Percentiles rank a stretch among this genome's conserved stretches.
Evolutionary conservation across 2,113 vertebrate genomes (phyloP).

Genomic region (Scartelaos histophorus): DNA sequence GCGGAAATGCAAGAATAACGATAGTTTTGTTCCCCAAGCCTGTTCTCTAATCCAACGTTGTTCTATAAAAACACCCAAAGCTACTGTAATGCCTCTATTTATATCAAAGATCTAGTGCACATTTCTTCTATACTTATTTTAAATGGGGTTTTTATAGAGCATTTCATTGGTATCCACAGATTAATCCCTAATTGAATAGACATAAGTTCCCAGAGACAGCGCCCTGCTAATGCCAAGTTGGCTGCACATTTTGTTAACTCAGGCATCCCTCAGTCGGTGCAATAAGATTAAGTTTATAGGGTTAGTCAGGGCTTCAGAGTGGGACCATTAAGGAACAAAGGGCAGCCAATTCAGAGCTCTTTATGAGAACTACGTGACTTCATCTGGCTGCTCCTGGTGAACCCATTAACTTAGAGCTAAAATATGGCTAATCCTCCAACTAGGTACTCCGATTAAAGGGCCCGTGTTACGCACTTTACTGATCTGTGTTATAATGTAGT

Average conservation of each 20-base stretch:
- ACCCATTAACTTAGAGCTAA: no score
- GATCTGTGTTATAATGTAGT: no score
- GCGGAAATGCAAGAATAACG: conserved; percentile 22
- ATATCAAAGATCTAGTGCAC: neutral
- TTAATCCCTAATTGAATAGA: conserved; percentile 4
- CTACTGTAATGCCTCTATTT: neutral
- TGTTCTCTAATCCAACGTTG: conserved; percentile 26
- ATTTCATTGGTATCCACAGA: neutral
- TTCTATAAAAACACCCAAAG: neutral
- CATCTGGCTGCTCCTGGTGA: neutral
- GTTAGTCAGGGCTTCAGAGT: conserved; percentile 4
- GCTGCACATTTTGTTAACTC: conserved; percentile 35
- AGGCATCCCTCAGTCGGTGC: conserved; percentile 9
- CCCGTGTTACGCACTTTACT: no score
- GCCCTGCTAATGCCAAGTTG: conserved; percentile 7
- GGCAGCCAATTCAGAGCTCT: neutral
- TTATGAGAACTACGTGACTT: neutral
- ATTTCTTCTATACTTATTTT: neutral
- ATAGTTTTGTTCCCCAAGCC: conserved; percentile 10
- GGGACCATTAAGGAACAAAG: neutral
- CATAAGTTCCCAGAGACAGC: neutral
- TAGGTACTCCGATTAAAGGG: no score
- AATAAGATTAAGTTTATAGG: conserved; percentile 27
- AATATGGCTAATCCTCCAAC: no score
- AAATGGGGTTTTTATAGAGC: neutral